Evolutionary conservation across 1,140 invertebrate species (phyloP), one percentile per base, ranked within the genome.

Genomic region (Sycobia sp.): DNA sequence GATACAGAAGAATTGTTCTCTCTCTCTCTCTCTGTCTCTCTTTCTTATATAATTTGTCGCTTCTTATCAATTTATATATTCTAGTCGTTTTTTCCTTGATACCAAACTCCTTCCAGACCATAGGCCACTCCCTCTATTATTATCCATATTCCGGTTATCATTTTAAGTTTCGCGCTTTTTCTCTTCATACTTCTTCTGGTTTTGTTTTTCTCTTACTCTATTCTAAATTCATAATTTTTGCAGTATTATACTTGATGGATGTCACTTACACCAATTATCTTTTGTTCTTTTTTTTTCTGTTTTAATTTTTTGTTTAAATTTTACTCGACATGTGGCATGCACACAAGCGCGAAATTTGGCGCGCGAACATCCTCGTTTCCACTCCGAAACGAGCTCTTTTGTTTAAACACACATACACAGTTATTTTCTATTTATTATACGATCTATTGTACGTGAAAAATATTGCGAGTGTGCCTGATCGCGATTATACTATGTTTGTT

Each of bases 271-370:
- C 5, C 27, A 22, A 10, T 50, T 36, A 44, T 18, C 49, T 46
- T 43, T 32, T 25, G 41, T 36, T 44, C 47, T 54, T 25, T 47
- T 46, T 32, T 16, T 60, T 51, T 47, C 9, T 20, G 22, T 4
- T 9, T 3, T 27, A 47, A 54, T 39, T 38, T 38, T 34, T 8
- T 29, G 22, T 36, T 20, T n/a, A 39, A n/a, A 29, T 22, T 20
- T 22, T 43, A 38, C 25, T 60, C 55, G 27, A 65, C 27, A 60
- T 71, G 71, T 70, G 67, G 71, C 71, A 71, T 71, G 69, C 67
- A 68, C 56, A 58, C 67, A 61, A 55, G 29, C 49, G 55, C 55
- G 50, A 59, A 64, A 64, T 57, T 64, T 64, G 62, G 49, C 39
- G 62, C 62, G 29, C 16, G 14, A 16, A 38, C 4, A 34, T 0